phyloP scores from a whole-genome alignment of 1,140 invertebrate genomes.

The Popillia japonica region DNA sequence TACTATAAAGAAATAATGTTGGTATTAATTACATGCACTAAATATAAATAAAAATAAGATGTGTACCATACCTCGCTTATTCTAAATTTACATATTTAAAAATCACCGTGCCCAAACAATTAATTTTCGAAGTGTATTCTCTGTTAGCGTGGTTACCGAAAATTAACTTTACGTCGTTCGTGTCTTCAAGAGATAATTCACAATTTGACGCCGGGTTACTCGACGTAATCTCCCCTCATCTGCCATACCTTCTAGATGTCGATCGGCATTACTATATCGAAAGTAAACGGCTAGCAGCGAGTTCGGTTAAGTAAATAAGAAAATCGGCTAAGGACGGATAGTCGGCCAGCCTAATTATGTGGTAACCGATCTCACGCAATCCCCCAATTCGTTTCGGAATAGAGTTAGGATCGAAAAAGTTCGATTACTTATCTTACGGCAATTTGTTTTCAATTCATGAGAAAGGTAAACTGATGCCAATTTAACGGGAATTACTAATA shows the following conservation, averaged over 20 bases:
- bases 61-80: not conserved
- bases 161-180: conserved; percentile 12
- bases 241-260: conserved; percentile 8
- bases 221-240: conserved; percentile 17
- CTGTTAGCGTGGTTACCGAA: conserved; percentile 2
- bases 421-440: not conserved
- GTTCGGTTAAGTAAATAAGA: conserved; percentile 23
- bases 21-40: too few species aligned
- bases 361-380: conserved; percentile 32
- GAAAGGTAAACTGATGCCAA: not conserved
- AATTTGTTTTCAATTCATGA: not conserved
- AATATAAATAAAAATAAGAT: too few species aligned
- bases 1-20: too few species aligned
- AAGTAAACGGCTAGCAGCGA: not conserved
- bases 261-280: conserved; percentile 14
- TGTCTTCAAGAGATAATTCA: conserved; percentile 24
- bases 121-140: conserved; percentile 1
- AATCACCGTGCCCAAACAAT: not conserved
- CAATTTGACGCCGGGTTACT: conserved; percentile 22
- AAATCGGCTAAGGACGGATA: conserved; percentile 24
- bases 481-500: too few species aligned
- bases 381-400: conserved; percentile 1
- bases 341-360: not conserved
- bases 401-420: not conserved
- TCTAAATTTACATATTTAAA: not conserved